phyloP scores from a whole-genome alignment of 2,888 invertebrate species.

The Euplagia quadripunctaria region DNA sequence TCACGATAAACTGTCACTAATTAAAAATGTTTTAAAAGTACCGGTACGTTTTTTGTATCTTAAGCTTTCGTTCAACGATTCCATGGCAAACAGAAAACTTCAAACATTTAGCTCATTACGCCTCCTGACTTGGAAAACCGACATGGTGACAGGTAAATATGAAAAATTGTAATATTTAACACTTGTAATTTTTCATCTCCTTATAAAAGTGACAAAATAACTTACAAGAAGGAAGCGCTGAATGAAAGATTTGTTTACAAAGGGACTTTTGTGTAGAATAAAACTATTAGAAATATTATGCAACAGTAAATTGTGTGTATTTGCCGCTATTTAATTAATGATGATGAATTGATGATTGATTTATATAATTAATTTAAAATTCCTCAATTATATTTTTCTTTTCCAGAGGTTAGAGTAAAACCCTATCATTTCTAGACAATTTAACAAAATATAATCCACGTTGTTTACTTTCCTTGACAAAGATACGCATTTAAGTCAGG shows the following conservation, averaged over 20 bases:
- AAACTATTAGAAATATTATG: background rate
- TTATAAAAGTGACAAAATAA: background rate
- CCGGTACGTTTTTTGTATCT: background rate
- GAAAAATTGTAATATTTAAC: too few species aligned
- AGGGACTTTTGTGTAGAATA: too few species aligned
- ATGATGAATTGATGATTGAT: too few species aligned
- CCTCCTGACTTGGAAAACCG: background rate
- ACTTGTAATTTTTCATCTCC: background rate
- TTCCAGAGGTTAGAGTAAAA: constrained; percentile 16
- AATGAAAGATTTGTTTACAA: background rate
- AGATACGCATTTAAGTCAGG: constrained; percentile 51
- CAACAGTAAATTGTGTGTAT: too few species aligned
- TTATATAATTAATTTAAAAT: too few species aligned
- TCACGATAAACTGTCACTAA: constrained; percentile 10
- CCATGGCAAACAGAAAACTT: constrained; percentile 7
- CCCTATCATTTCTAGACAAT: constrained; percentile 40
- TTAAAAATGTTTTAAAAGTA: constrained; percentile 15
- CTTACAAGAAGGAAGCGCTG: background rate
- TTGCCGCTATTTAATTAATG: too few species aligned
- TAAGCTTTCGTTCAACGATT: background rate
- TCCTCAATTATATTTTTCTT: too few species aligned
- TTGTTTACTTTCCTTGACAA: constrained; percentile 46
- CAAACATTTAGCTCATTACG: background rate
- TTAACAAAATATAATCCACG: constrained; percentile 48
- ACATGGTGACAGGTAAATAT: too few species aligned